These are phyloP conservation scores for Syndactyla subalaris DNA, from an alignment of 2,797 vertebrate species.

Conservation along the genomic window DNA sequence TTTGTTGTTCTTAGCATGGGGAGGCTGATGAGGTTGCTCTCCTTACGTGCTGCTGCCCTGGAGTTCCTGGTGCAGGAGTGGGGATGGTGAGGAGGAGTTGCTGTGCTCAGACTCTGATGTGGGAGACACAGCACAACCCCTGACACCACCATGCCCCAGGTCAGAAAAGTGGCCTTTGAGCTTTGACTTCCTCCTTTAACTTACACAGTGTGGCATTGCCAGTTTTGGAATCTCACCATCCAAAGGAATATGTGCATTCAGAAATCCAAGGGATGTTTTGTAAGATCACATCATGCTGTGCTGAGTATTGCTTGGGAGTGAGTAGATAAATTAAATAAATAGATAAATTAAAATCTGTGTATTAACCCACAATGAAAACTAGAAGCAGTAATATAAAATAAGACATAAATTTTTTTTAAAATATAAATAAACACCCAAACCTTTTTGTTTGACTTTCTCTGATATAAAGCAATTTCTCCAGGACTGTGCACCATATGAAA, in stretches of 20 bases:
- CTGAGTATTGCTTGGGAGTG: neutral
- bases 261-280: neutral
- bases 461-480: conserved; percentile 60
- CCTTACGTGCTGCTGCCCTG: fast-evolving
- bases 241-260: neutral
- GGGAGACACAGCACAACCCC: neutral
- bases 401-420: neutral
- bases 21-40: neutral
- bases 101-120: neutral
- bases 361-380: neutral
- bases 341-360: neutral
- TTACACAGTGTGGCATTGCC: neutral
- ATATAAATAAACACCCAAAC: neutral
- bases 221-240: neutral
- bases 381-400: neutral
- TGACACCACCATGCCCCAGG: neutral
- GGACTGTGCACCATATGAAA: conserved; percentile 77
- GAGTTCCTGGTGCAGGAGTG: neutral
- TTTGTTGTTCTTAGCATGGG: neutral
- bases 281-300: fast-evolving
- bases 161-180: neutral
- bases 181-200: neutral
- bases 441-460: conserved; percentile 53
- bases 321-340: neutral
- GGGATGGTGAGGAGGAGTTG: neutral